Conservation (phyloP, 2,888 invertebrate species). For the Volucella zonaria region DNA sequence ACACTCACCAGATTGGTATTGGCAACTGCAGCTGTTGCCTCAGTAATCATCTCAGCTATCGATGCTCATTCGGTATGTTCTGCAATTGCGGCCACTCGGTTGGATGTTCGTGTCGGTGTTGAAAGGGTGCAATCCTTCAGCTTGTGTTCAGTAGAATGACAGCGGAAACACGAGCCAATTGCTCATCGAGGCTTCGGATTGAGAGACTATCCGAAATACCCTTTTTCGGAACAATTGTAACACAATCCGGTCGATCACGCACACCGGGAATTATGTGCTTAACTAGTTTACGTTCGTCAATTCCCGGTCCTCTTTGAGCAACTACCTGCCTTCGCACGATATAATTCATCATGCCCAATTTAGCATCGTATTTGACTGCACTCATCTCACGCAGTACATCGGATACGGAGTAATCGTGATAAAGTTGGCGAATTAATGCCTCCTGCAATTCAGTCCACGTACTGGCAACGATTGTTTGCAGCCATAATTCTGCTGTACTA, state of each 20-base stretch:
- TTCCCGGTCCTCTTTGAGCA: too few relatives aligned
- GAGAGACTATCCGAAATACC: too few relatives aligned
- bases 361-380: too few relatives aligned
- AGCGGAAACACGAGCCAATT: neutral
- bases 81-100: neutral
- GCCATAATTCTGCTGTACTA: too few relatives aligned
- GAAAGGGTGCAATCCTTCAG: neutral
- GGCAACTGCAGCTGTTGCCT: neutral
- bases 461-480: neutral
- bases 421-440: too few relatives aligned
- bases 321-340: too few relatives aligned
- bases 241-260: neutral
- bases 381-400: too few relatives aligned
- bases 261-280: neutral
- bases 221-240: too few relatives aligned
- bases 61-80: neutral
- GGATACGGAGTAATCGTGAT: too few relatives aligned
- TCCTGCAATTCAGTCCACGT: neutral
- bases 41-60: neutral
- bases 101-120: neutral
- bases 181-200: neutral
- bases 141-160: neutral
- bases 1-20: neutral
- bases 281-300: too few relatives aligned
- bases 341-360: too few relatives aligned